Evolutionary conservation across 2,113 vertebrate species (phyloP).

Genomic region (Mastomys natalensis): DNA sequence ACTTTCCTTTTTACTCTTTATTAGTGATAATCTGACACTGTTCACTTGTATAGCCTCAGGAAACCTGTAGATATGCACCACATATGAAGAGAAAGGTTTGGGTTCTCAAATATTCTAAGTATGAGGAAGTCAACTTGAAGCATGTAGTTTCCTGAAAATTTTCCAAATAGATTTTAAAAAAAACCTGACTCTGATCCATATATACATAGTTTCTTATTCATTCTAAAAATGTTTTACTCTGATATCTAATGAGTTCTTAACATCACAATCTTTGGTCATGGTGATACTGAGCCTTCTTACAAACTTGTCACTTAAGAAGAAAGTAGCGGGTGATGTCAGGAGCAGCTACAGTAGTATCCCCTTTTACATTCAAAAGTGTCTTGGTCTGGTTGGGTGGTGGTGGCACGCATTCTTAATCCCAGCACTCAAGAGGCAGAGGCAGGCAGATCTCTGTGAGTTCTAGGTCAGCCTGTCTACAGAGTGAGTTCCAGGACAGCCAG

Average conservation of each 20-base stretch:
- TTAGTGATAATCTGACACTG: background rate
- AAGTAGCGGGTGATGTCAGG: background rate
- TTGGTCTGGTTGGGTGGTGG: background rate
- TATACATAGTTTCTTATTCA: constrained; percentile 14
- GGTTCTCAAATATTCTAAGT: background rate
- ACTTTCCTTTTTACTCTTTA: background rate
- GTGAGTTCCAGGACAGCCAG: background rate
- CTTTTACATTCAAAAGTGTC: background rate
- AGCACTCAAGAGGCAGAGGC: background rate
- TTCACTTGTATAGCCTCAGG: background rate
- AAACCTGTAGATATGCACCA: background rate
- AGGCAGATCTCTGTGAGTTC: background rate
- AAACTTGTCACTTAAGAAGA: background rate
- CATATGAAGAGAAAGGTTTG: background rate
- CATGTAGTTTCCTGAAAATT: background rate
- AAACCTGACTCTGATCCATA: background rate
- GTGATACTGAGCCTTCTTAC: background rate
- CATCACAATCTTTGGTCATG: background rate
- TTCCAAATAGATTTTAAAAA: constrained; percentile 28
- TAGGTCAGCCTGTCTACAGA: background rate
- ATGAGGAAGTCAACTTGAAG: background rate
- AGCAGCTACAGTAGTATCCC: background rate
- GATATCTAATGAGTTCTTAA: background rate
- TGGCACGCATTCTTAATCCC: background rate
- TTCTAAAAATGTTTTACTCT: background rate